Base-by-base conservation (phyloP, 2,113 vertebrate genomes). In the Plotosus lineatus region DNA sequence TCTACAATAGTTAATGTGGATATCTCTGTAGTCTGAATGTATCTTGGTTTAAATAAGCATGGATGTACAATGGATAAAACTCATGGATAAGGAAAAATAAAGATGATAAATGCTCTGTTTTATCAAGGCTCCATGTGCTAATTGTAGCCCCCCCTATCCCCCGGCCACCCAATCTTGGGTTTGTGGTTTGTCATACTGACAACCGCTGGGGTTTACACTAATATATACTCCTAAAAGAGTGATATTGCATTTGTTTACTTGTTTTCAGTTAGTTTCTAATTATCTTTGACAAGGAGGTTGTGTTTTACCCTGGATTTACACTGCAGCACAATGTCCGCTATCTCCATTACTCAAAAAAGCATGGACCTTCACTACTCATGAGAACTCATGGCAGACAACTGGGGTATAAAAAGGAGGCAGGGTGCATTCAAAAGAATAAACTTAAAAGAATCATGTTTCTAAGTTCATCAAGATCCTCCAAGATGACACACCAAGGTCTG, bases 1-100 rank as follows among this genome's bases (percentile, higher is more conserved):
- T 78, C n/a, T 78, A 48, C 19, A 78, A 14, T 9, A 33, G 14
- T 78, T 72, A 74, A 66, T 66, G 56, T 38, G 44, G 42, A 73
- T 50, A 46, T n/a, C 66, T 60, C 19, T n/a, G 40, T 61, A 31
- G 36, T 56, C 21, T 40, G 11, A 61, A 50, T 36, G 46, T 60
- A 40, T 61, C 61, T 23, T 80, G 51, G 19, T 60, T n/a, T 44
- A 73, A 33, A 61, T 50, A 51, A 72, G 33, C 53, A 72, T 74
- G 23, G 46, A 50, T 50, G 51, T 28, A 19, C 12, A 60, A 66
- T 77, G 26, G 40, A 40, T 48, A 7, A 33, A 38, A 46, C 33
- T 28, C 14, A 63, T 2, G 2, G 21, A 21, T 23, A 58, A 48
- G 40, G 21, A 51, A 36, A 65, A 51, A 51, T 46, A 21, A 21